Evolutionary conservation across 2,113 vertebrate species (phyloP).

Genomic region (Trogon melanurus): DNA sequence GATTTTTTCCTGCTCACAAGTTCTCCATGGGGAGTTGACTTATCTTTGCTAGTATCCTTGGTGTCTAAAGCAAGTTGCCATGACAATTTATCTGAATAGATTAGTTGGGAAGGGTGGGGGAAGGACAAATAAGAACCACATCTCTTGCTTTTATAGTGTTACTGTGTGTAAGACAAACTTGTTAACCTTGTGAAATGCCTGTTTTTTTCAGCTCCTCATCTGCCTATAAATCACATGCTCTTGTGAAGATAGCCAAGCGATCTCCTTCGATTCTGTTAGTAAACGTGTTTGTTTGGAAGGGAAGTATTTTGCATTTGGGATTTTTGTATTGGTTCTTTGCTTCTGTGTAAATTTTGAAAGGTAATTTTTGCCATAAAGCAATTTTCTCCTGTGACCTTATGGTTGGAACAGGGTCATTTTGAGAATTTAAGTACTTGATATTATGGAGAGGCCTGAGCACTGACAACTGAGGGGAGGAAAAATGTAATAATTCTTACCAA

Average conservation of each 20-base stretch:
- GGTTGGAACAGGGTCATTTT: background rate
- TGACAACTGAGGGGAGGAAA: background rate
- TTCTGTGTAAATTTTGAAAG: background rate
- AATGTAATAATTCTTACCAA: background rate
- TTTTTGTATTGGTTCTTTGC: background rate
- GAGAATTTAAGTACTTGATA: background rate
- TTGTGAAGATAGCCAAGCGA: background rate
- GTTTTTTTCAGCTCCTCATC: background rate
- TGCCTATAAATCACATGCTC: background rate
- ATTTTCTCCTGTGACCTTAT: background rate
- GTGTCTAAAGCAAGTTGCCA: slow-evolving; percentile 10
- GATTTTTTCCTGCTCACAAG: background rate
- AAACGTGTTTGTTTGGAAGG: background rate
- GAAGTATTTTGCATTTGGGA: background rate
- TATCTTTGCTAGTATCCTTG: background rate
- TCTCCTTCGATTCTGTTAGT: background rate
- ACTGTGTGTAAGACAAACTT: background rate
- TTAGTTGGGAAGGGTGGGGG: background rate
- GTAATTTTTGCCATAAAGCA: background rate
- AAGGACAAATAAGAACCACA: background rate
- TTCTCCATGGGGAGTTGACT: background rate
- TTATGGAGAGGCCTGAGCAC: background rate
- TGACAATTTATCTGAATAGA: slow-evolving; percentile 30
- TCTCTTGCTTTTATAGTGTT: background rate
- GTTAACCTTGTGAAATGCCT: background rate